These are phyloP conservation scores for Pseudochirops corinnae DNA, from an alignment of 2,797 vertebrate species.

Conservation along the genomic window DNA sequence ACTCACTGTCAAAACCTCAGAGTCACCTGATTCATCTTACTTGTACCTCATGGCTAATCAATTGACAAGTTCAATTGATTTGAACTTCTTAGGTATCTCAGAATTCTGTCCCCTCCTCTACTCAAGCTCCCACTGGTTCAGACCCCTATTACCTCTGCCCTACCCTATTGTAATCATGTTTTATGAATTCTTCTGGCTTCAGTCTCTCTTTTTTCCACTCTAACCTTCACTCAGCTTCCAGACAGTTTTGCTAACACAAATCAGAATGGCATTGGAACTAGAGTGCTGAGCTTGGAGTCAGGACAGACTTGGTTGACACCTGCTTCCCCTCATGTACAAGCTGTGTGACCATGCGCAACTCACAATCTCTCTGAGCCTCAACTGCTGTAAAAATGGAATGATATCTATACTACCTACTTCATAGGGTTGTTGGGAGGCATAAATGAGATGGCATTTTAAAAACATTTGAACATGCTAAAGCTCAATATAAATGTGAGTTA, in stretches of 20 bases:
- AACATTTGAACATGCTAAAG: not conserved
- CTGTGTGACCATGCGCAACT: not conserved
- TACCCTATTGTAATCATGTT: not conserved
- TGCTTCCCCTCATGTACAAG: not conserved
- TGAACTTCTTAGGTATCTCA: not conserved
- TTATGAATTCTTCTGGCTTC: not conserved
- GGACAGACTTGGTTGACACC: not conserved
- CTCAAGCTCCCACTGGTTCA: not conserved
- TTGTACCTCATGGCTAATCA: not conserved
- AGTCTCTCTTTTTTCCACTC: not conserved
- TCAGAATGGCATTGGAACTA: not conserved
- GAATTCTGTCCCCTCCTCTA: not conserved
- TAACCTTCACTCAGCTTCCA: not conserved
- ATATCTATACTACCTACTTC: not conserved
- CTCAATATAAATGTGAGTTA: not conserved
- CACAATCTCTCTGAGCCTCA: not conserved
- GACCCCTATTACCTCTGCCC: not conserved
- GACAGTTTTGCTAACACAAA: not conserved
- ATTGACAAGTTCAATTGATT: not conserved
- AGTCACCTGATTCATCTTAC: not conserved
- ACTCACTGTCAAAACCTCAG: not conserved
- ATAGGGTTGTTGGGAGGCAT: not conserved
- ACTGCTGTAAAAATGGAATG: not conserved
- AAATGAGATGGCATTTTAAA: not conserved
- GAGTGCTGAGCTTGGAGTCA: not conserved